These are phyloP conservation scores for Hozukius guyotensis DNA, from an alignment of 2,797 vertebrate genomes.

Conservation along the genomic window DNA sequence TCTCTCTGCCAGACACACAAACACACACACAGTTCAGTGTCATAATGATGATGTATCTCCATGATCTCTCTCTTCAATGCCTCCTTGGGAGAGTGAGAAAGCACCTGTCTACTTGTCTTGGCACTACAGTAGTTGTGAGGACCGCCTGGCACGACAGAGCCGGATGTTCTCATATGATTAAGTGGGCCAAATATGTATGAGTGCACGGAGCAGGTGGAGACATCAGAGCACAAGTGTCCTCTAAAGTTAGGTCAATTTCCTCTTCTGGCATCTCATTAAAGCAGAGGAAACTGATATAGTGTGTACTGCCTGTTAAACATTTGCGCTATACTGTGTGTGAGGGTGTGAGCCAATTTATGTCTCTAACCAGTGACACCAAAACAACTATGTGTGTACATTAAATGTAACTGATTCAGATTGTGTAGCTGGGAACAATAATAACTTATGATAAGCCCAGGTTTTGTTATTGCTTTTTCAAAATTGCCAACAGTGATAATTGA, in stretches of 20 bases:
- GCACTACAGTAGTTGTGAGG: slow-evolving; percentile 17
- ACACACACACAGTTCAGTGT: slow-evolving; percentile 7
- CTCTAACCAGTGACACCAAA: neutral
- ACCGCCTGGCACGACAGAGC: slow-evolving; percentile 23
- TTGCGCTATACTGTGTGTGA: neutral
- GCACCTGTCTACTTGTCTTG: slow-evolving; percentile 49
- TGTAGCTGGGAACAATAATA: neutral
- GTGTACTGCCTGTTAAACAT: neutral
- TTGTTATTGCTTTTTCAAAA: neutral
- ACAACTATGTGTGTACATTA: neutral
- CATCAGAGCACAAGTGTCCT: slow-evolving; percentile 20
- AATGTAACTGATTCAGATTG: neutral
- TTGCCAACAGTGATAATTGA: neutral
- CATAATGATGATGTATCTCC: slow-evolving; percentile 29
- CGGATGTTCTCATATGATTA: slow-evolving; percentile 43
- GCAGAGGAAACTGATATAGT: neutral
- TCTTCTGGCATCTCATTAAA: slow-evolving; percentile 2
- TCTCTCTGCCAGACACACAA: neutral
- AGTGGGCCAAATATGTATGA: slow-evolving; percentile 38
- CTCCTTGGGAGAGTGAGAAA: slow-evolving; percentile 43
- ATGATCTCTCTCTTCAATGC: slow-evolving; percentile 25
- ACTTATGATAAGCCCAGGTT: neutral
- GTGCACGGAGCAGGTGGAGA: slow-evolving; percentile 17
- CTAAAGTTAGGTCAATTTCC: slow-evolving; percentile 31
- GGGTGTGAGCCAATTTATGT: neutral